phyloP scores from a whole-genome alignment of 2,113 vertebrate genomes.

The Riparia riparia region DNA sequence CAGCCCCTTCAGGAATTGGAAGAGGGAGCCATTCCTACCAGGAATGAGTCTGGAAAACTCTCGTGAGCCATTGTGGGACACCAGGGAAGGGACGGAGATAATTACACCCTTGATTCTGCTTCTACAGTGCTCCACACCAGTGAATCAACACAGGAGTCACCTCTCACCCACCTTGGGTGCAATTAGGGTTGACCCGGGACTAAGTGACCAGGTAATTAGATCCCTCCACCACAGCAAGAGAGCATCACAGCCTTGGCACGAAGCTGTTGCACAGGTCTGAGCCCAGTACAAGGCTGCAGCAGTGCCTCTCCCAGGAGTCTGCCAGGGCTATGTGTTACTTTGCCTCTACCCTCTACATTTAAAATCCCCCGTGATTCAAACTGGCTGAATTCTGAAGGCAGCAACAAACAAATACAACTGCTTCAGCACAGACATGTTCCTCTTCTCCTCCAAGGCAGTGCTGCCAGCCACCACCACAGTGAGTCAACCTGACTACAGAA shows the following conservation, averaged over 20 bases:
- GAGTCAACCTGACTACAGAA: not conserved
- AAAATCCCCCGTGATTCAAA: not conserved
- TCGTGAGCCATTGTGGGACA: not conserved
- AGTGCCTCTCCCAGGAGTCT: accelerated
- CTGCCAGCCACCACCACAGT: not conserved
- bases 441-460: not conserved
- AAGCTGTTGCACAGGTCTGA: not conserved
- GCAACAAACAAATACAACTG: not conserved
- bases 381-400: not conserved
- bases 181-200: not conserved
- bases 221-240: not conserved
- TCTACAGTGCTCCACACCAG: not conserved
- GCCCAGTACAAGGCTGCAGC: not conserved
- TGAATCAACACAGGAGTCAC: not conserved
- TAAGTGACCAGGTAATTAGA: accelerated
- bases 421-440: not conserved
- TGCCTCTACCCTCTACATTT: not conserved
- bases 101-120: not conserved
- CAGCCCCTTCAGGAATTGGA: not conserved
- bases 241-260: not conserved
- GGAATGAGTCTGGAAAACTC: not conserved
- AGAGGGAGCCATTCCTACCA: not conserved
- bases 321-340: not conserved
- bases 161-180: not conserved
- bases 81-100: not conserved